Evolutionary conservation across 2,113 vertebrate genomes (phyloP), one percentile per base, ranked within the genome.

Genomic region (Paedocypris sp.): DNA sequence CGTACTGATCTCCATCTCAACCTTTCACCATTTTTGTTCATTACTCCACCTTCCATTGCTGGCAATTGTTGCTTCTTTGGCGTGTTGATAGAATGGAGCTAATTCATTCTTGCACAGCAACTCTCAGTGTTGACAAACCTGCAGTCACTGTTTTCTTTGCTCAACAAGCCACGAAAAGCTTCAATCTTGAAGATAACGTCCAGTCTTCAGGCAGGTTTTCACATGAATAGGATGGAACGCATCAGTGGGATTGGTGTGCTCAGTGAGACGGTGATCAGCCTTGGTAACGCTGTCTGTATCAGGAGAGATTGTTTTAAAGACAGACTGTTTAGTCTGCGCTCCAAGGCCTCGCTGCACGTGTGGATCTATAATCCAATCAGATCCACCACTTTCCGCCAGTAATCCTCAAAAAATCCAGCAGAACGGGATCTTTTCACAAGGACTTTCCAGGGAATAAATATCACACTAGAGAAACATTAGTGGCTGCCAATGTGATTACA

Each of bases 311-410:
- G 31, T 58, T 47, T 16, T 50, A 32, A 18, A 60, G n/a, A 25
- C 15, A 31, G 8, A 33, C 35, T 32, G 36, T 12, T 20, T 41
- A 20, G 62, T 70, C 62, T 66, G 16, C 15, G n/a, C 20, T 15
- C 18, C 63, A 70, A 70, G 68, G 63, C 38, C 38, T 35, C 25
- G 10, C 12, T 22, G 51, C 9, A 10, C 31, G 52, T 56, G 38
- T 29, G 28, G 53, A 43, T 57, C 19, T 42, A 23, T 32, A 52
- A 53, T 53, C 32, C 38, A 38, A 53, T 38, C 22, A 53, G 19
- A 38, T 0, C 8, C 4, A 20, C 33, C 22, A 38, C 33, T 53
- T 5, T 53, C 22, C 22, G 33, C 8, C 9, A 5, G 16, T 38
- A n/a, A 38, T 53, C 13, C 33, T 38, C 20, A 9, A 13, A n/a